Evolutionary conservation across 2,888 invertebrate species (phyloP).

Genomic region (Diplazon laetatorius): DNA sequence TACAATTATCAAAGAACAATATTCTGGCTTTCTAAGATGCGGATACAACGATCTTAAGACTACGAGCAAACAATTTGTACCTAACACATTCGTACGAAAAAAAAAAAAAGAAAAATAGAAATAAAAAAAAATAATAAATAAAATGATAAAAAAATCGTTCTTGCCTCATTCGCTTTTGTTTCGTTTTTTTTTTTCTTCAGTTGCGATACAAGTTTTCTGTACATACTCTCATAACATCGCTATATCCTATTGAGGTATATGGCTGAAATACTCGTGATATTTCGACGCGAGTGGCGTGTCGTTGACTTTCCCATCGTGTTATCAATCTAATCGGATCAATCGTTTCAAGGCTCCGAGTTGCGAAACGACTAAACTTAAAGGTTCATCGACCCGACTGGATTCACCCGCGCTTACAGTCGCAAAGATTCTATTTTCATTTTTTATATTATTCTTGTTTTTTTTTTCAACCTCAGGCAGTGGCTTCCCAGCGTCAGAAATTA

Average conservation of each 20-base stretch:
- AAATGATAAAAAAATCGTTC: not conserved
- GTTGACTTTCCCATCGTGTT: not conserved
- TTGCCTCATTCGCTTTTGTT: slow-evolving; percentile 15
- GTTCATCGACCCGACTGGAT: slow-evolving; percentile 22
- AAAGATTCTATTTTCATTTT: not conserved
- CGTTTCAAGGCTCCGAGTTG: slow-evolving; percentile 16
- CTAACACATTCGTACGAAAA: slow-evolving; percentile 48
- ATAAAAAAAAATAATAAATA: slow-evolving; percentile 7
- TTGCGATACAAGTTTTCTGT: slow-evolving; percentile 45
- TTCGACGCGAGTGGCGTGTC: slow-evolving; percentile 42
- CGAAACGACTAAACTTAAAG: slow-evolving; percentile 17
- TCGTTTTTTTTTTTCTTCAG: slow-evolving; percentile 3
- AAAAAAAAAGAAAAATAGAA: not conserved
- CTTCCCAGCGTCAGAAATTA: not conserved
- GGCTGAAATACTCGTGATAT: slow-evolving; percentile 25
- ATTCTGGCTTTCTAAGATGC: not conserved
- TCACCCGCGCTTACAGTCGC: slow-evolving; percentile 8
- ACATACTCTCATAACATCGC: slow-evolving; percentile 40
- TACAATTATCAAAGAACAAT: slow-evolving; percentile 31
- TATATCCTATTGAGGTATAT: slow-evolving; percentile 53
- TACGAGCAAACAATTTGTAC: slow-evolving; percentile 17
- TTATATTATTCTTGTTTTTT: too few relatives aligned
- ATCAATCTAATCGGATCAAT: slow-evolving; percentile 11
- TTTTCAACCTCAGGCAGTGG: slow-evolving; percentile 27
- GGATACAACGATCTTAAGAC: slow-evolving; percentile 20